A percentile compares a stretch with the other conserved stretches of the same genome.
Evolutionary conservation across 2,113 vertebrate species (phyloP).

Genomic region (Stictonetta naevosa): DNA sequence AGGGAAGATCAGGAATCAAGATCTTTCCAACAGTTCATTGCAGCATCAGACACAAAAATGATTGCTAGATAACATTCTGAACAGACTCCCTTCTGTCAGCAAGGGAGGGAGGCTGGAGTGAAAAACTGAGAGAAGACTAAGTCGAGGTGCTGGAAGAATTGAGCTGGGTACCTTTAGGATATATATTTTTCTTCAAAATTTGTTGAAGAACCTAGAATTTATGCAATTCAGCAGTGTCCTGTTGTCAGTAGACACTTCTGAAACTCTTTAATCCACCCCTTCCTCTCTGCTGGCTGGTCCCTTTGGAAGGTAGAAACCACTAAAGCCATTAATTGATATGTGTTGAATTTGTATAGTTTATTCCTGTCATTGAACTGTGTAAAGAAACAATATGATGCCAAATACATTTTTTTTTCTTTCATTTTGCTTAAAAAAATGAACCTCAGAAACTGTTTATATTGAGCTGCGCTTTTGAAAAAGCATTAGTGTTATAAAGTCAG

Average conservation of each 20-base stretch:
- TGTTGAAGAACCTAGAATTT: background rate
- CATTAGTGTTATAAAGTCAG: background rate
- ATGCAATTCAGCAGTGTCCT: background rate
- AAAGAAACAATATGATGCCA: background rate
- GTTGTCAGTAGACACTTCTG: background rate
- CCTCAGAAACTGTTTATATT: background rate
- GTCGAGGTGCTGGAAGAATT: background rate
- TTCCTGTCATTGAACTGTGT: background rate
- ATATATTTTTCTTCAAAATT: background rate
- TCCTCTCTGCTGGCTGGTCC: background rate
- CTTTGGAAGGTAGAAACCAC: background rate
- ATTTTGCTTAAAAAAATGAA: background rate
- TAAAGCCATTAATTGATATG: background rate
- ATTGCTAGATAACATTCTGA: background rate
- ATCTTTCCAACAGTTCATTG: background rate
- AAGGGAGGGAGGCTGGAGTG: background rate
- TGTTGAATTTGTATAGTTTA: background rate
- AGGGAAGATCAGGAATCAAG: background rate
- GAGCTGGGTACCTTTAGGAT: background rate
- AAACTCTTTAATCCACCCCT: background rate
- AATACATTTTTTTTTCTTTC: rapidly evolving
- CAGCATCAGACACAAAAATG: background rate
- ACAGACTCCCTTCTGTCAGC: background rate
- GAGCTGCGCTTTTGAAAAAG: background rate
- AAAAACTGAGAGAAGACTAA: background rate